Evolutionary conservation across 64 coral and sea anemone species (phyloP).

Genomic region (Montipora sp.): DNA sequence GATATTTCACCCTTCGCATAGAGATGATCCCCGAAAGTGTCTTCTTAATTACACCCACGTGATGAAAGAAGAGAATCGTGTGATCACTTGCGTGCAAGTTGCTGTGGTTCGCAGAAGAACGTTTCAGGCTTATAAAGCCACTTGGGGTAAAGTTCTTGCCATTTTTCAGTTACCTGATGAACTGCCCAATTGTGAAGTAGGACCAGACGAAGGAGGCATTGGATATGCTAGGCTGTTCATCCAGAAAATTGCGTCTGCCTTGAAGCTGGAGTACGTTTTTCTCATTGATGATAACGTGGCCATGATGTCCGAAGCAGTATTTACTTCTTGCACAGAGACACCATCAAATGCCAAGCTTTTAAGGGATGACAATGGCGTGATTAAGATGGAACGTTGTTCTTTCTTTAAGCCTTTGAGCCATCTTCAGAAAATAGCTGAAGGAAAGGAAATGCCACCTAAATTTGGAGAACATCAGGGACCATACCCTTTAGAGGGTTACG

Average conservation of each 20-base stretch:
- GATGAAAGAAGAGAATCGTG: not conserved
- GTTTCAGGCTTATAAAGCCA: conserved; percentile 2
- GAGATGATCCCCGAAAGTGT: conserved; percentile 57
- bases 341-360: not conserved
- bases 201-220: conserved; percentile 35
- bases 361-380: conserved; percentile 15
- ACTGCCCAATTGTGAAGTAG: conserved; percentile 5
- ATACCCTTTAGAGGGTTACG: not conserved
- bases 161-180: conserved; percentile 58
- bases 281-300: conserved; percentile 23
- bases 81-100: conserved; percentile 19
- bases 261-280: conserved; percentile 65
- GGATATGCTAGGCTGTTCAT: conserved; percentile 70
- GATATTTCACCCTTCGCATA: conserved; percentile 67
- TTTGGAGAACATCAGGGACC: not conserved
- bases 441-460: not conserved
- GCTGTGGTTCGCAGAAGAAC: conserved; percentile 15
- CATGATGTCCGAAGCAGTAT: conserved; percentile 3
- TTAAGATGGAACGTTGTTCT: conserved; percentile 3
- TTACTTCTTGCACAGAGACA: not conserved
- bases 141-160: conserved; percentile 56
- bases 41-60: conserved; percentile 60
- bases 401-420: conserved; percentile 10
- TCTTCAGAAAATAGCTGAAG: conserved; percentile 20
- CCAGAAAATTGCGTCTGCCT: conserved; percentile 33